Base-by-base conservation (phyloP, 2,888 invertebrate genomes). In the Drosophila paramelanica region DNA sequence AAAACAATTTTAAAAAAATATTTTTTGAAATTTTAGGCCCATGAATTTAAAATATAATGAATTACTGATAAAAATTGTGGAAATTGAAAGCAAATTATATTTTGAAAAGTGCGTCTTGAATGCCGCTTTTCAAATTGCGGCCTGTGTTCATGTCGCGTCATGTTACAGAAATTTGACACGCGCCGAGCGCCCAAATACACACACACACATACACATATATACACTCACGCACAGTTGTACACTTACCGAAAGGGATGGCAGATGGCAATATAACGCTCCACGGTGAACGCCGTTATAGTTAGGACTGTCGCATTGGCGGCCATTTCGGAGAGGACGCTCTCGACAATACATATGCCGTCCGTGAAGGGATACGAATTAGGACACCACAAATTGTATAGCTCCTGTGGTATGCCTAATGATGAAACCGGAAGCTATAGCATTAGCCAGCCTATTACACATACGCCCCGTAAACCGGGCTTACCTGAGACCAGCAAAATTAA, bases 201-300 rank as follows among this genome's bases (percentile, higher is more conserved):
- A 33, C 33, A 11, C 11, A 33, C 11, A 11, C 33, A 33, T 11
- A 33, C n/a, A 23, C 11, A 43, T 23, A 13, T 6, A 43, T 31
- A n/a, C 41, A n/a, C 27, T 31, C 42, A 11, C 41, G 7, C 51
- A 27, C 27, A 25, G 25, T 10, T 10, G 1, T 11, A 3, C 27
- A 55, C 91, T 90, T 77, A 92, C 92, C 92, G 90, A 72, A 98
- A 96, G 0, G 98, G 98, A 89, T 96, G 95, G 88, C 97, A 97
- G 81, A 97, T 97, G 5, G 97, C 97, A 39, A 97, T 95, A 90
- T 97, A 98, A 70, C 98, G 94, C 91, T 98, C 98, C 13, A 97
- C 95, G 0, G 96, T 98, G 91, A 98, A 98, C 2, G 97, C 97
- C 0, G 97, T 97, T 85, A 98, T 98, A 11, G 96, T 96, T 70